Base-by-base conservation (phyloP, 2,113 vertebrate genomes). In the Tretioscincus oriximinensis region DNA sequence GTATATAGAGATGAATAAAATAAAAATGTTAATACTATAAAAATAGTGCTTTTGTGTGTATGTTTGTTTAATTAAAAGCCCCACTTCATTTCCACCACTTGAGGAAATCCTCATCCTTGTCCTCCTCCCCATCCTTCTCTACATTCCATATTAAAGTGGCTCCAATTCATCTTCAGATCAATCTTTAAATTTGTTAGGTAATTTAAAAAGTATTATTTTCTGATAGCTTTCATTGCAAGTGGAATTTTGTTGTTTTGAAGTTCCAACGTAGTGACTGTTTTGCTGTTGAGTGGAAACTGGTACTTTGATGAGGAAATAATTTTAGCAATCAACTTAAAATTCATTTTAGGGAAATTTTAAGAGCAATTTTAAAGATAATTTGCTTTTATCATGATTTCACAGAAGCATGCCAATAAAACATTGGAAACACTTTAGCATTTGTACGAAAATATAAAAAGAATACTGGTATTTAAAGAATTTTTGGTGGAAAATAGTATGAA, bases 301-400 rank as follows among this genome's bases (percentile, higher is more conserved):
- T 67, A 22, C 51, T 73, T 12, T 64, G 41, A 26, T 10, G 64
- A 47, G 20, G 78, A 35, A 73, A 31, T 22, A 68, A 58, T 73
- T 45, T 28, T 22, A 14, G 10, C 1, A 7, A 5, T 47, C 1
- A 45, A 60, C 64, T 68, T 51, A 22, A 2, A 69, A 80, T 28
- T 67, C 9, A 63, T 58, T 73, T n/a, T 41, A 49, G 71, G 73
- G 11, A 60, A 26, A 80, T 24, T 70, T 72, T 83, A 75, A 8
- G 1, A 5, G 74, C 45, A 77, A 7, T 4, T 65, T 10, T 6
- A 85, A 5, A 18, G 81, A 31, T 63, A 81, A 72, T 79, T 78
- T 88, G 47, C 58, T 84, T 86, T 85, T 11, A 5, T 16, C 20
- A 61, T 76, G 18, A 73, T 68, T 54, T 80, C 4, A 73, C 68